phyloP scores from a whole-genome alignment of 2,888 invertebrate species.

The Caenorhabditis becei region DNA sequence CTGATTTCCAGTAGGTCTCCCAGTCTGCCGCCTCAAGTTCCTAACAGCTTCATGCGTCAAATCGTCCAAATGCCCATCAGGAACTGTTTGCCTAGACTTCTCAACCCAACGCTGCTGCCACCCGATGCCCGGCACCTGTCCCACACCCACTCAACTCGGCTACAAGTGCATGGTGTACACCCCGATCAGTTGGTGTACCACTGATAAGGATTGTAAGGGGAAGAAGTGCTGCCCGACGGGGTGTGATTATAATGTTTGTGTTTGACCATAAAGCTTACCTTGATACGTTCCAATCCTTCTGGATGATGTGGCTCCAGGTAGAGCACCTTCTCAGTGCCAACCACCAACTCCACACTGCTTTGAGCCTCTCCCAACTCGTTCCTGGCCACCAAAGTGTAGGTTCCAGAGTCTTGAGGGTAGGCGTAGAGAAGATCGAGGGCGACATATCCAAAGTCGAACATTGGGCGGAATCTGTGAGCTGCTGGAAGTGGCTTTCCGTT shows the following conservation, averaged over 20 bases:
- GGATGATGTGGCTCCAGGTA: conserved; percentile 90
- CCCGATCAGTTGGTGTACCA: conserved; percentile 62
- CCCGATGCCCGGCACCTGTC: conserved; percentile 63
- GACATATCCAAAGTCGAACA: conserved; percentile 98
- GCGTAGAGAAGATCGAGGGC: conserved; percentile 96
- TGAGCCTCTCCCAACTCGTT: conserved; percentile 89
- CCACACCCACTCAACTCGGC: conserved; percentile 58
- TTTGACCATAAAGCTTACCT: conserved; percentile 49
- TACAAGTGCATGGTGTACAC: conserved; percentile 63
- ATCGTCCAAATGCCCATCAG: conserved; percentile 55
- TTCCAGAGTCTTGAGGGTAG: conserved; percentile 95
- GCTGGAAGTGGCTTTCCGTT: conserved; percentile 93
- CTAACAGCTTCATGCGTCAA: conserved; percentile 58
- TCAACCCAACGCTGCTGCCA: conserved; percentile 57
- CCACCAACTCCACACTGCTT: conserved; percentile 71
- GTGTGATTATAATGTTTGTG: conserved; percentile 64
- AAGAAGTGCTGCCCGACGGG: conserved; percentile 65
- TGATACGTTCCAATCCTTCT: conserved; percentile 76
- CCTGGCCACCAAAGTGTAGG: conserved; percentile 88
- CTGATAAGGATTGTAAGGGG: conserved; percentile 59
- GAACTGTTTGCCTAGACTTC: conserved; percentile 60
- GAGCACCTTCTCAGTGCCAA: conserved; percentile 82
- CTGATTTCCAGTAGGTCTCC: conserved; percentile 57
- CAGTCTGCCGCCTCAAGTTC: conserved; percentile 55
- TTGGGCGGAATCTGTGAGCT: conserved; percentile 84